These are phyloP conservation scores for Chrysochloris asiatica DNA, from an alignment of 2,113 vertebrate species.

Conservation along the genomic window DNA sequence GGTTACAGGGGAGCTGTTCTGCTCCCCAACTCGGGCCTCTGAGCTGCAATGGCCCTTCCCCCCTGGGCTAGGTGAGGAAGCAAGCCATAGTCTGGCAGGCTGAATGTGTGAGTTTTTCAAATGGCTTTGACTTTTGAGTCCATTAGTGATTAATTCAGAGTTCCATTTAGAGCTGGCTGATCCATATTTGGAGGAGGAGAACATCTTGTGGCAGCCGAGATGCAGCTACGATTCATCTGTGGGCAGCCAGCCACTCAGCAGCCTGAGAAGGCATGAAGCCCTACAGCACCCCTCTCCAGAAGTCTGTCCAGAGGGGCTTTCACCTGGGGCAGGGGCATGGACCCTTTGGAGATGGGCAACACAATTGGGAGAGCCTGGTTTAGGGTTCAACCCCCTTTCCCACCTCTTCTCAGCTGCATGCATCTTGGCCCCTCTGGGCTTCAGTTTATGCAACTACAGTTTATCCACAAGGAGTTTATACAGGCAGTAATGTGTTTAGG, in stretches of 20 bases:
- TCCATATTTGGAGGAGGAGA: slow-evolving; percentile 75
- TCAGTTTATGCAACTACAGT: neutral
- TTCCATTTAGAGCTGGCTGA: slow-evolving; percentile 67
- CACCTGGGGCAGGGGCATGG: neutral
- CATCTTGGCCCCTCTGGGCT: neutral
- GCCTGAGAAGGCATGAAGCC: neutral
- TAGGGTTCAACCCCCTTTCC: neutral
- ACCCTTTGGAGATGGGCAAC: neutral
- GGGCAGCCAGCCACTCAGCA: neutral
- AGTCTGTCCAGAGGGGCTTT: fast-evolving
- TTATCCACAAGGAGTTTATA: neutral
- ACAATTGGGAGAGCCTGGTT: neutral
- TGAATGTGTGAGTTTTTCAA: slow-evolving; percentile 69
- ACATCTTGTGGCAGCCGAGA: slow-evolving; percentile 58
- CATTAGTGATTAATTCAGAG: slow-evolving; percentile 77
- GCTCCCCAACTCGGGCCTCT: neutral
- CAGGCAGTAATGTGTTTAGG: neutral
- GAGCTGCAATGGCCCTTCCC: neutral
- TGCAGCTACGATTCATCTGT: slow-evolving; percentile 50
- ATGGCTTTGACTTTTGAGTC: slow-evolving; percentile 74
- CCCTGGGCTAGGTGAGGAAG: neutral
- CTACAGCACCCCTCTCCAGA: neutral
- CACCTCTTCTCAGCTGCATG: neutral
- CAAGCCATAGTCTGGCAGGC: slow-evolving; percentile 59
- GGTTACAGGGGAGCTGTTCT: neutral